phyloP scores from a whole-genome alignment of 2,113 vertebrate species.

The Camelus dromedarius region DNA sequence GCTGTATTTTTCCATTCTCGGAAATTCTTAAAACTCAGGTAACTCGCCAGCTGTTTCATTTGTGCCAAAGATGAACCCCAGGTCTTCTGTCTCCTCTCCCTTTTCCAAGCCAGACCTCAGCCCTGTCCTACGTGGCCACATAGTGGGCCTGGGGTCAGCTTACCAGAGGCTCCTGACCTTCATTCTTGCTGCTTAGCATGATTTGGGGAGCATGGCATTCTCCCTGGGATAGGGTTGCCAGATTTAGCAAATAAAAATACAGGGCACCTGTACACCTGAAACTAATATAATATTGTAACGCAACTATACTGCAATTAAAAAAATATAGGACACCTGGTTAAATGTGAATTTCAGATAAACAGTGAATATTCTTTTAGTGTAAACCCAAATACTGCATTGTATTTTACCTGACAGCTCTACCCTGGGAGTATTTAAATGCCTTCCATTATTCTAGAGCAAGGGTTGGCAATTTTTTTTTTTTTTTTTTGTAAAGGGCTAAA shows the following conservation, averaged over 20 bases:
- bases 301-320: not conserved
- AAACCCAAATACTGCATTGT: not conserved
- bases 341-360: constrained; percentile 2
- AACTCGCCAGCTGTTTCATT: not conserved
- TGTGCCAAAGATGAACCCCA: not conserved
- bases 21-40: constrained; percentile 28
- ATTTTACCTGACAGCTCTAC: not conserved
- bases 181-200: not conserved
- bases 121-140: not conserved
- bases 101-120: not conserved
- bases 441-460: not conserved
- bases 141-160: not conserved
- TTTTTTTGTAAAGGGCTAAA: not conserved
- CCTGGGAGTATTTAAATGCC: not conserved
- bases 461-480: not conserved
- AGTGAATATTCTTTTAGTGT: not conserved
- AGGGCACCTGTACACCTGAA: not conserved
- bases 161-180: not conserved
- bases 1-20: constrained; percentile 64
- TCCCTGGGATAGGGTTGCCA: not conserved
- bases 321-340: not conserved
- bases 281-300: not conserved
- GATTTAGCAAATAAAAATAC: not conserved
- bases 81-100: not conserved
- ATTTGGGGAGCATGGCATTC: not conserved